phyloP scores from a whole-genome alignment of 2,888 invertebrate species.

The Lasioglossum oenotherae region DNA sequence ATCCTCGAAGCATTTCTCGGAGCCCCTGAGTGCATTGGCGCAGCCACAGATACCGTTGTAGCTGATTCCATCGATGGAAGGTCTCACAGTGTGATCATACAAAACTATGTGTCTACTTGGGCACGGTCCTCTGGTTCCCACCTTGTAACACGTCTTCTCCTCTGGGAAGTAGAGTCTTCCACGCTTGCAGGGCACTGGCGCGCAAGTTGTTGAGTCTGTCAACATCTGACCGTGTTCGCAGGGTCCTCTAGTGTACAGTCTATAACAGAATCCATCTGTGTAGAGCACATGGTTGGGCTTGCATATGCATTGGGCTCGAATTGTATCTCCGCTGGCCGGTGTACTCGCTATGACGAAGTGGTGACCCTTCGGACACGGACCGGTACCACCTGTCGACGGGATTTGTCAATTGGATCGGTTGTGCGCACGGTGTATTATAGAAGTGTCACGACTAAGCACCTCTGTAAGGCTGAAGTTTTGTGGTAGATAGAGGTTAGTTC shows the following conservation, averaged over 20 bases:
- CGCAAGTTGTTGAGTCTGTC: constrained; percentile 88
- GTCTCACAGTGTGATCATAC: constrained; percentile 92
- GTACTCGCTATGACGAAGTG: constrained; percentile 86
- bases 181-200: constrained; percentile 89
- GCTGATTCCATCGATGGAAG: constrained; percentile 92
- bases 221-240: constrained; percentile 90
- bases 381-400: constrained; percentile 87
- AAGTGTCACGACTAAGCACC: too few species aligned
- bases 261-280: constrained; percentile 89
- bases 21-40: constrained; percentile 83
- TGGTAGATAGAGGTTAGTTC: too few species aligned
- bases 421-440: too few species aligned
- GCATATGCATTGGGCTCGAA: constrained; percentile 88
- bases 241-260: constrained; percentile 92
- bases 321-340: constrained; percentile 68
- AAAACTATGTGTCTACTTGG: constrained; percentile 90
- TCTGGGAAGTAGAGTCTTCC: constrained; percentile 91
- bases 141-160: constrained; percentile 90
- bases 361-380: constrained; percentile 91
- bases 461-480: too few species aligned
- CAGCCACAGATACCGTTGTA: constrained; percentile 94
- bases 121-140: constrained; percentile 92
- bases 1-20: constrained; percentile 76
- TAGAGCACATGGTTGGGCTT: constrained; percentile 89
- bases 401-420: constrained; percentile 38